Base-by-base conservation (phyloP, 2,113 vertebrate genomes). In the Ia io region DNA sequence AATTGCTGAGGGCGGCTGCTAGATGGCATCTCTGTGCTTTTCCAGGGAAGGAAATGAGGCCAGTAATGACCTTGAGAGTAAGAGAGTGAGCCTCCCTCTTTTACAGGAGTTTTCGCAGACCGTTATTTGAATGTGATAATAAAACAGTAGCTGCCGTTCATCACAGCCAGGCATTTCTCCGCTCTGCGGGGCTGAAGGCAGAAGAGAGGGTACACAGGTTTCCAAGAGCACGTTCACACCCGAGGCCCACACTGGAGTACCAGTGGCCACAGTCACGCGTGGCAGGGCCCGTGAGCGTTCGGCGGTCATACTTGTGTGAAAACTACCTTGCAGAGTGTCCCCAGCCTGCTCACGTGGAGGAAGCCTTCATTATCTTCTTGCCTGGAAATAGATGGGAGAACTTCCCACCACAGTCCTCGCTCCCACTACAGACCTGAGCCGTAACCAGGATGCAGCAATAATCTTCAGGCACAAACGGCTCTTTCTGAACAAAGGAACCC, bases 11-110 rank as follows among this genome's bases (percentile, higher is more conserved):
- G 87, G 56, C 40, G 88, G 61, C 98, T 98, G 98, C 98, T 98
- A 98, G 98, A 96, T 98, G 98, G 98, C 98, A 98, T 97, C 98
- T 98, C 97, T 98, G 97, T 97, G 95, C 98, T 98, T 96, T 95
- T 94, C 95, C 97, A 96, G 65, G 44, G 20, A 95, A 97, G 87
- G 73, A 42, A 47, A 7, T 13, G 78, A 95, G 74, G 93, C 97
- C 73, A 80, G 49, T 91, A 93, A 95, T 97, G 97, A 98, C 98
- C 97, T 98, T 98, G 95, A 85, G 78, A 80, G 40, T 93, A 70
- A 32, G n/a, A 93, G 74, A 90, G 73, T 88, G 86, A 73, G 80
- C 44, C 93, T 91, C 71, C 53, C 63, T 35, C 51, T 69, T 95
- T 92, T 49, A 6, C 12, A 92, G 93, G 93, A 90, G 88, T 93